These are phyloP conservation scores for Acomys russatus DNA, from an alignment of 2,797 vertebrate genomes.

Conservation along the genomic window DNA sequence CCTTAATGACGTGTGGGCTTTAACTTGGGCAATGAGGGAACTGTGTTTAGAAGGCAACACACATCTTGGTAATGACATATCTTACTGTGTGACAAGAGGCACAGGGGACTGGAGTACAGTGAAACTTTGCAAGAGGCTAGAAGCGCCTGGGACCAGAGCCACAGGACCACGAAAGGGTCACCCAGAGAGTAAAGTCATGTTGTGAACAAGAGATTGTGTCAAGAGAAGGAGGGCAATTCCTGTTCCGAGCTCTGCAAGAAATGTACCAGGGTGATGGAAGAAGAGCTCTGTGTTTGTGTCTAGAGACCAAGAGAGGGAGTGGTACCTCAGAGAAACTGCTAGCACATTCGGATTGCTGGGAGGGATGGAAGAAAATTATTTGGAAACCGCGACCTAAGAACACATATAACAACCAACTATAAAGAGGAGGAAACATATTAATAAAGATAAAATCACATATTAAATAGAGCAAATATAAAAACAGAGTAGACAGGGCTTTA, in stretches of 20 bases:
- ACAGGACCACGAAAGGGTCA: neutral
- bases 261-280: neutral
- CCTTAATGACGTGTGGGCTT: neutral
- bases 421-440: conserved; percentile 26
- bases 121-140: neutral
- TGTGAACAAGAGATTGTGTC: neutral
- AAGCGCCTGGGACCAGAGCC: neutral
- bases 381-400: neutral
- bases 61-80: neutral
- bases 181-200: neutral
- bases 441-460: neutral
- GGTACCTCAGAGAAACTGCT: neutral
- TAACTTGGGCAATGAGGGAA: neutral
- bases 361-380: neutral
- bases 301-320: neutral
- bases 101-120: neutral
- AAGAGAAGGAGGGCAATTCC: neutral
- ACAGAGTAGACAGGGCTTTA: neutral
- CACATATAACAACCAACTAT: neutral
- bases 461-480: conserved; percentile 34
- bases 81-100: neutral
- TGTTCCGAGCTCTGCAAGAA: neutral
- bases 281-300: neutral
- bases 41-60: neutral
- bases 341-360: neutral